phyloP scores from a whole-genome alignment of 2,888 invertebrate genomes.

The Carpatolechia fugitivella region DNA sequence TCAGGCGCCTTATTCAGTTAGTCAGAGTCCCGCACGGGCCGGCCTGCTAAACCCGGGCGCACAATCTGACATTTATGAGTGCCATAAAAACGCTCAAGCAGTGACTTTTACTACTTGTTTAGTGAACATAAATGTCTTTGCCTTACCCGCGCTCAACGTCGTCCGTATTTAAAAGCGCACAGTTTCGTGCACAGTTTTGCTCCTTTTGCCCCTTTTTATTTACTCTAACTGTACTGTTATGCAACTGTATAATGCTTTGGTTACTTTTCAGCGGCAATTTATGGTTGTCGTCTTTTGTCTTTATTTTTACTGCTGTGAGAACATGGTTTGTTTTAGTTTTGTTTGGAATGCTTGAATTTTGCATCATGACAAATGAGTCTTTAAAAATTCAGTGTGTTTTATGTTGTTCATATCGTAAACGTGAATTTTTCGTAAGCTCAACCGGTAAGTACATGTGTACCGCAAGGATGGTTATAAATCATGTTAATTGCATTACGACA shows the following conservation, averaged over 20 bases:
- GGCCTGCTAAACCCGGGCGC: constrained; percentile 64
- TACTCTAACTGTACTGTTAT: constrained; percentile 74
- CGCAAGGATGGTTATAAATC: constrained; percentile 25
- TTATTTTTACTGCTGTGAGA: constrained; percentile 64
- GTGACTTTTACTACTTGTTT: constrained; percentile 81
- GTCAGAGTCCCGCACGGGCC: constrained; percentile 47
- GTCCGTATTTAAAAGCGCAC: constrained; percentile 78
- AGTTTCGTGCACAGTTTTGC: constrained; percentile 73
- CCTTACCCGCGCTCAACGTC: constrained; percentile 75
- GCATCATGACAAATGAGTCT: constrained; percentile 39
- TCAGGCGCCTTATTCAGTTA: constrained; percentile 37
- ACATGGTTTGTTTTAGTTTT: constrained; percentile 62
- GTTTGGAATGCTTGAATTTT: constrained; percentile 49
- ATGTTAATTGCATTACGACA: constrained; percentile 28
- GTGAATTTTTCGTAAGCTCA: constrained; percentile 4
- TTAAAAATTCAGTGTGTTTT: constrained; percentile 26
- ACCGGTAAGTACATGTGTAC: not conserved
- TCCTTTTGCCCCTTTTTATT: constrained; percentile 74
- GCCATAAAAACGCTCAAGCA: constrained; percentile 81
- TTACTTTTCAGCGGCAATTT: constrained; percentile 75
- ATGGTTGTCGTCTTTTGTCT: constrained; percentile 70
- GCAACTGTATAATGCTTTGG: constrained; percentile 77
- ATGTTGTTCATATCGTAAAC: constrained; percentile 12
- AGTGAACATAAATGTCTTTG: constrained; percentile 81
- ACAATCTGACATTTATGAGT: constrained; percentile 80